A percentile compares a stretch with the other conserved stretches of the same genome.
Conservation (phyloP, 37 sponge, comb jelly and placozoan species). For the Mnemiopsis leidyi region DNA sequence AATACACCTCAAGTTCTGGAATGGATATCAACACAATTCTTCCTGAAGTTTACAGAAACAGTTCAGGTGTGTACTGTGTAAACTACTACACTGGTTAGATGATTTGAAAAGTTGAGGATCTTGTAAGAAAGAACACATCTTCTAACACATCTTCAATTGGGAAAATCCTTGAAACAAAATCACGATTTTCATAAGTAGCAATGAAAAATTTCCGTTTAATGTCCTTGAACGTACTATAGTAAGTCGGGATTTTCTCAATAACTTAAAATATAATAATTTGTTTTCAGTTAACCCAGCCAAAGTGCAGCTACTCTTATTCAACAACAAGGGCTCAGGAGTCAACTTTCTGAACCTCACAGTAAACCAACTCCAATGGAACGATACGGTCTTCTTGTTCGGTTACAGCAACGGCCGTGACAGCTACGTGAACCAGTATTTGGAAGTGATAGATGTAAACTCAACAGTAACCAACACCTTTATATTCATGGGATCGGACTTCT, state of each 20-base stretch:
- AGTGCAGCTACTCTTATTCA: conserved; percentile 44
- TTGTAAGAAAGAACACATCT: too few species aligned
- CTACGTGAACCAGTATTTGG: neutral
- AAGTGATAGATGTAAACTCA: neutral
- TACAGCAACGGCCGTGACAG: conserved; percentile 40
- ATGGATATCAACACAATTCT: conserved; percentile 10
- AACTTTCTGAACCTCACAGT: neutral
- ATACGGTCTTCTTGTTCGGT: conserved; percentile 24
- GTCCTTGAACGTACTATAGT: too few species aligned
- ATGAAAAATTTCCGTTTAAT: too few species aligned
- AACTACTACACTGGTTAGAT: neutral
- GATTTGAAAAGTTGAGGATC: neutral
- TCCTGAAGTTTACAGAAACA: neutral
- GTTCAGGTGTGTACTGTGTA: too few species aligned
- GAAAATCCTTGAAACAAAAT: too few species aligned
- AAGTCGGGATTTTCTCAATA: too few species aligned
- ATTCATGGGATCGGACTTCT: neutral
- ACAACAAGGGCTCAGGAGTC: conserved; percentile 13
- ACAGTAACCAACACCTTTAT: neutral
- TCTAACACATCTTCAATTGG: too few species aligned
- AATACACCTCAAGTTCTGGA: conserved; percentile 37
- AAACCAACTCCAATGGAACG: neutral
- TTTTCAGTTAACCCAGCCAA: conserved; percentile 14
- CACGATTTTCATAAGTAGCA: too few species aligned
- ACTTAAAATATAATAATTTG: neutral